These are phyloP conservation scores for Tetramorium alpestre DNA, from an alignment of 1,140 invertebrate genomes.

Conservation along the genomic window DNA sequence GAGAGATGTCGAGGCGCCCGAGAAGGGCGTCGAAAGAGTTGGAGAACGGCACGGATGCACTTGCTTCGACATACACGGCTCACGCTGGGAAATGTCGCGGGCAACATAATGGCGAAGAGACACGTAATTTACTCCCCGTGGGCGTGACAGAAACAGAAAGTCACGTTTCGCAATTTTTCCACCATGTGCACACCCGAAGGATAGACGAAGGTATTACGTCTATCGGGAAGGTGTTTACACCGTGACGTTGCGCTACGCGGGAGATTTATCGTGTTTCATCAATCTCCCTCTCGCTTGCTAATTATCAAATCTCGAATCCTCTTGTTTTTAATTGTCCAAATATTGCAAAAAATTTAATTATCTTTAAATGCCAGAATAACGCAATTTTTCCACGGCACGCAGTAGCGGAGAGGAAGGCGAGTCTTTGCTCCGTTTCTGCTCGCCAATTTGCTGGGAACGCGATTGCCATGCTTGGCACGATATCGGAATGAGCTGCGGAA, in stretches of 20 bases:
- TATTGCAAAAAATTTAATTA: not conserved
- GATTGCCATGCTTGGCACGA: slow-evolving; percentile 39
- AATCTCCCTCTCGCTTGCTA: not conserved
- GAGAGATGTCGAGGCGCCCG: not conserved
- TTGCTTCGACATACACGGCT: not conserved
- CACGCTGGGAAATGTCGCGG: slow-evolving; percentile 27
- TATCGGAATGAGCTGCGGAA: slow-evolving; percentile 19
- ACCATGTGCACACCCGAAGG: not conserved
- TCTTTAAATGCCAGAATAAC: no score
- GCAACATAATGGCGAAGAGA: not conserved
- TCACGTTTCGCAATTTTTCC: slow-evolving; percentile 37
- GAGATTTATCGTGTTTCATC: not conserved
- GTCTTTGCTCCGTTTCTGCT: no score
- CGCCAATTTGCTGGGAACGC: slow-evolving; percentile 2
- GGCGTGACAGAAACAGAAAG: slow-evolving; percentile 31
- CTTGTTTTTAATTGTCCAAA: not conserved
- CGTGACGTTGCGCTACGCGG: not conserved
- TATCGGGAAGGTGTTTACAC: not conserved
- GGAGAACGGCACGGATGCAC: not conserved
- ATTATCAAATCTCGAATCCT: not conserved
- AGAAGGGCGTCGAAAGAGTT: not conserved
- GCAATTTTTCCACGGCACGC: not conserved
- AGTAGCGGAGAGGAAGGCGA: no score
- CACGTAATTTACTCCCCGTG: slow-evolving; percentile 1
- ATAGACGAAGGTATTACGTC: not conserved